Evolutionary conservation across 1,140 invertebrate genomes (phyloP).

Genomic region (Diorhabda sublineata): DNA sequence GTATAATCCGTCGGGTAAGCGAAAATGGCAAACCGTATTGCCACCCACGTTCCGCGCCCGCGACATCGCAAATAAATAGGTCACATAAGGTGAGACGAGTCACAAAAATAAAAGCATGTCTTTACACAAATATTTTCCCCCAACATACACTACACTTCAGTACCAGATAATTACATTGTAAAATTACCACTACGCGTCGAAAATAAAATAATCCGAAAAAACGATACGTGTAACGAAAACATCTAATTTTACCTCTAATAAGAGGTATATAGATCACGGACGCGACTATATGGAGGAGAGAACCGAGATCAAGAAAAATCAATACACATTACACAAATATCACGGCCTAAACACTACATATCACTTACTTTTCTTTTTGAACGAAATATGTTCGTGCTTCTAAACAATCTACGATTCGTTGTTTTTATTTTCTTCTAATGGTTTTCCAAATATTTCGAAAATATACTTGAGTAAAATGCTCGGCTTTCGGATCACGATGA

Average conservation of each 20-base stretch:
- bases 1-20: not conserved
- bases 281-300: conserved; percentile 11
- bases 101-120: conserved; percentile 1
- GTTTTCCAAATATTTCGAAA: not conserved
- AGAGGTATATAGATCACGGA: not conserved
- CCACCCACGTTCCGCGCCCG: not conserved
- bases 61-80: not conserved
- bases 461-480: not conserved
- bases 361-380: conserved; percentile 15
- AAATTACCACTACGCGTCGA: conserved; percentile 9
- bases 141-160: not conserved
- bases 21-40: conserved; percentile 2
- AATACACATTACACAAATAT: conserved; percentile 18
- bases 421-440: not conserved
- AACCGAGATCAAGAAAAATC: conserved; percentile 10
- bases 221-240: conserved; percentile 9
- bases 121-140: not conserved
- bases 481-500: not conserved
- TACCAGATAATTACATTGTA: not conserved
- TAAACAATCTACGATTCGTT: conserved; percentile 11
- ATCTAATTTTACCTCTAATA: conserved; percentile 7
- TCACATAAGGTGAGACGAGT: not conserved
- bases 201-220: conserved; percentile 5
- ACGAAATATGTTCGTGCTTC: conserved; percentile 12
- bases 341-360: conserved; percentile 16